Percentiles rank a stretch among this genome's conserved stretches.
These are phyloP conservation scores for Cyrtonyx montezumae DNA, from an alignment of 2,113 vertebrate species.

Conservation along the genomic window DNA sequence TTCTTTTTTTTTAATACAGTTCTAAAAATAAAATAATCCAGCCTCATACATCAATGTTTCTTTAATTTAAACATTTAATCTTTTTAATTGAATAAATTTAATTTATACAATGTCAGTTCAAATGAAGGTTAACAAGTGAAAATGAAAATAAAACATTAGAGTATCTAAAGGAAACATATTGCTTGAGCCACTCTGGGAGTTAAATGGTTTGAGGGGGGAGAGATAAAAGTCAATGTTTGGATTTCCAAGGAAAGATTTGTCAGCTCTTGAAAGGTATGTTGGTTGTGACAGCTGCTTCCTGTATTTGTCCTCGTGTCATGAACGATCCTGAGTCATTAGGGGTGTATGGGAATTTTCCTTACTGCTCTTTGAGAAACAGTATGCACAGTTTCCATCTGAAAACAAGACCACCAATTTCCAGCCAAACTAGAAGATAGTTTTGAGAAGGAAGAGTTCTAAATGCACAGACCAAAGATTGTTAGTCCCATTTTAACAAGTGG, in stretches of 20 bases:
- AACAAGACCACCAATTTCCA: neutral
- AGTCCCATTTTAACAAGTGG: neutral
- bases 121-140: neutral
- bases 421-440: neutral
- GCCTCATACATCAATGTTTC: neutral
- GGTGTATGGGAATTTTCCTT: neutral
- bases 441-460: neutral
- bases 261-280: neutral
- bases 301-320: slow-evolving; percentile 5
- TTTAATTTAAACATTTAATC: neutral
- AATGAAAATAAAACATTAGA: neutral
- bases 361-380: neutral
- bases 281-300: slow-evolving; percentile 48
- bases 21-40: neutral
- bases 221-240: neutral
- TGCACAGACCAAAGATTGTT: neutral
- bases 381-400: neutral
- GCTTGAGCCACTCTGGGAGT: neutral
- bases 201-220: neutral
- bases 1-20: neutral
- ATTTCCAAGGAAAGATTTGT: neutral
- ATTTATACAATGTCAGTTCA: neutral
- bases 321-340: neutral
- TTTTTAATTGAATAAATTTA: neutral
- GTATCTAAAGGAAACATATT: neutral